phyloP scores from a whole-genome alignment of 2,797 vertebrate species.

The Octomys mimax region DNA sequence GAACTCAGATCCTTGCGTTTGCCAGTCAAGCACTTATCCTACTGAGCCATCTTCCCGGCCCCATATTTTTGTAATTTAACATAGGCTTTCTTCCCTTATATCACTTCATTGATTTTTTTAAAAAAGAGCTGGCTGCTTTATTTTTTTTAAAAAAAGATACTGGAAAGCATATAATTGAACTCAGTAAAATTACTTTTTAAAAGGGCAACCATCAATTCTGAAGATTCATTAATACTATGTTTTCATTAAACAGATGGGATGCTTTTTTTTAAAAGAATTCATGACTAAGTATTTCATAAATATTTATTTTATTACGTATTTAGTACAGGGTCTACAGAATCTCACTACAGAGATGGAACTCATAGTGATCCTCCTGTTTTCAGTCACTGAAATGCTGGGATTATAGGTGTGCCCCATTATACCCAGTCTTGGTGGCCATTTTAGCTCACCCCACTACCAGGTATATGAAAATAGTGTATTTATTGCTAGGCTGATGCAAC shows the following conservation, averaged over 20 bases:
- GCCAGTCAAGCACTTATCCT: no score
- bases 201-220: neutral
- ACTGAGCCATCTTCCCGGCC: no score
- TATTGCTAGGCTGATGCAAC: neutral
- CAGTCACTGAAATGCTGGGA: no score
- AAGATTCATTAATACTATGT: neutral
- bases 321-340: no score
- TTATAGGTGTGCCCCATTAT: no score
- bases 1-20: no score
- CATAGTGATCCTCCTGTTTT: no score
- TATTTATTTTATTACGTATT: neutral
- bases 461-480: neutral
- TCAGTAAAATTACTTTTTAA: slow-evolving; percentile 21
- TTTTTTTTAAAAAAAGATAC: neutral
- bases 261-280: neutral
- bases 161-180: neutral
- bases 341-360: no score
- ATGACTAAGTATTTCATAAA: no score
- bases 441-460: no score
- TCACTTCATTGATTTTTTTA: neutral
- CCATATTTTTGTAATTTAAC: slow-evolving; percentile 21
- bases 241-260: slow-evolving; percentile 42
- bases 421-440: no score
- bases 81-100: neutral
- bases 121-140: neutral